Evolutionary conservation across 2,888 invertebrate species (phyloP), one percentile per base, ranked within the genome.

Genomic region (Drosophila nigricruria): DNA sequence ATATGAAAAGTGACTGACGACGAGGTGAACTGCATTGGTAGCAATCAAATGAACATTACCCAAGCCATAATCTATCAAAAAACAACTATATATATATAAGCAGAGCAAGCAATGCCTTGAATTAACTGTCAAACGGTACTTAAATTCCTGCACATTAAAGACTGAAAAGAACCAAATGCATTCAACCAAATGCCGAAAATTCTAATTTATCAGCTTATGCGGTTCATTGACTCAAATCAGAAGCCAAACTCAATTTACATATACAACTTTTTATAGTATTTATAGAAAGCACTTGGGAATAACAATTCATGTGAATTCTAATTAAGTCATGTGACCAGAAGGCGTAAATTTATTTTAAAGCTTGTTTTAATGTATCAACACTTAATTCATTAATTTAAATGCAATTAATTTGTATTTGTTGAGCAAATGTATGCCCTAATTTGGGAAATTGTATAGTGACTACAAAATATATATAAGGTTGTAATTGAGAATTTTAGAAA

Each of bases 11-110:
- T 67, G 32, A 52, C 47, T 67, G 68, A 71, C 62, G 16, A 32
- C 76, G 73, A 76, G 76, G 76, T 76, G 58, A 76, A 76, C 76
- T 65, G 69, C 72, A 58, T 60, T 40, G 57, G 56, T 23, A 5
- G 45, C 54, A 59, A 66, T 68, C 68, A 66, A 66, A 45, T 53
- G 59, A 45, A 30, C 52, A 66, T 40, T 47, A 27, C 30, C 68
- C 27, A 34, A 14, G 38, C 52, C 45, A 59, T 66, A 66, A 68
- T 59, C 66, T 32, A 59, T 66, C 66, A 52, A 25, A 38, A 57
- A 34, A 27, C 32, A 32, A 38, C 20, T 18, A 34, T 47, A 14
- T 18, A 34, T 47, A 14, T n/a, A 32, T 0, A 34, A 25, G 34
- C 52, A 27, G 42, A 30, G 53, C 23, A 66, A 30, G 53, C 23